phyloP scores from a whole-genome alignment of 2,797 vertebrate genomes.

The Phrynocephalus vlangalii region DNA sequence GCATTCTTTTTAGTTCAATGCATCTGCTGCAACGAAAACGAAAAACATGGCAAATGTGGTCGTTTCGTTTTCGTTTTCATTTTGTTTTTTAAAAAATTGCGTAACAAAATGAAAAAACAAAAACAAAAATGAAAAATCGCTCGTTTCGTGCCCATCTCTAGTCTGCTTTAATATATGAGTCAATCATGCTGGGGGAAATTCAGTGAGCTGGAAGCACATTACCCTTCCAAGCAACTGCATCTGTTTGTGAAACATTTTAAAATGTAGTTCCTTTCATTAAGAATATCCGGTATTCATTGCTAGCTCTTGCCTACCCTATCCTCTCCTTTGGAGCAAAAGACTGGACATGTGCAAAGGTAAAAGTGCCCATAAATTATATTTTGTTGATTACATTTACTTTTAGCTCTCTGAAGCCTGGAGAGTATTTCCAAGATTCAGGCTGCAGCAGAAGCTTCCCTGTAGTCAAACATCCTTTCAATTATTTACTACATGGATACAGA shows the following conservation, averaged over 20 bases:
- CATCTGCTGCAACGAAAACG: no score
- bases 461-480: conserved; percentile 26
- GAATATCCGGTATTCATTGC: background rate
- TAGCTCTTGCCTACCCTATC: no score
- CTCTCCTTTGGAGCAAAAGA: conserved; percentile 2
- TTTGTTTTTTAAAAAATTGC: no score
- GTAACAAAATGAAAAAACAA: no score
- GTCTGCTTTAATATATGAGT: conserved; percentile 7
- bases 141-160: no score
- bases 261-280: background rate
- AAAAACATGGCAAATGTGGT: no score
- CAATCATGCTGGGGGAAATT: conserved; percentile 5
- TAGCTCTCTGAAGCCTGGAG: conserved; percentile 4
- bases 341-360: background rate
- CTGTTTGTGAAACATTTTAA: conserved; percentile 3
- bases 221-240: conserved; percentile 2
- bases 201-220: conserved; percentile 5
- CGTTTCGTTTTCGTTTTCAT: no score
- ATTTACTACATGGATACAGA: conserved; percentile 17
- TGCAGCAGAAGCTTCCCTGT: conserved; percentile 4
- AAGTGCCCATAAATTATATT: conserved; percentile 24
- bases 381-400: conserved; percentile 17
- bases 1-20: no score
- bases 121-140: no score
- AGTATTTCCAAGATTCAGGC: conserved; percentile 28